Percentiles rank a stretch among this genome's conserved stretches.
phyloP scores from a whole-genome alignment of 1,140 invertebrate genomes.

The Holcopasites calliopsidis region DNA sequence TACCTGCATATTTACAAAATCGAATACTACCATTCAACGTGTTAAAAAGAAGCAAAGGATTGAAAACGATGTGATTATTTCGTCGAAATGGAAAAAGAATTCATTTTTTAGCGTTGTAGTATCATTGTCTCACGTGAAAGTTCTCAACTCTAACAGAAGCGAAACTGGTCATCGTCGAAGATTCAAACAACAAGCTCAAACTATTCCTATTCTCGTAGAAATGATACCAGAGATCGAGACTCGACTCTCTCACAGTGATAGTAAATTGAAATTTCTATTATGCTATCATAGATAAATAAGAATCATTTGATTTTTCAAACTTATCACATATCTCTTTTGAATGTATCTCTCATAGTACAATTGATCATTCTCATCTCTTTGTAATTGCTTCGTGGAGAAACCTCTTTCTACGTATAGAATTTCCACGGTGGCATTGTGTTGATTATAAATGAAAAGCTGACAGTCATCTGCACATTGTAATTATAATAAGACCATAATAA shows the following conservation, averaged over 20 bases:
- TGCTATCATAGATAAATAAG: constrained; percentile 47
- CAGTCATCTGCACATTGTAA: constrained; percentile 6
- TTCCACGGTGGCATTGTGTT: background rate
- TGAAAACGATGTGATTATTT: background rate
- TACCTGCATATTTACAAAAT: constrained; percentile 54
- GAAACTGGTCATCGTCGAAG: background rate
- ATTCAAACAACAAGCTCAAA: constrained; percentile 4
- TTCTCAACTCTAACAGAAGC: constrained; percentile 5
- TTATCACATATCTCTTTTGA: constrained; percentile 29
- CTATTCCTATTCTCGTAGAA: constrained; percentile 17
- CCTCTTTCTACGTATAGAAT: no score
- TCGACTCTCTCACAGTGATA: constrained; percentile 7
- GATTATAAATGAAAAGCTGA: constrained; percentile 12
- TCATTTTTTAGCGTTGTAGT: background rate
- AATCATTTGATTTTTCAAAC: constrained; percentile 40
- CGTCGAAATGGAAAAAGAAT: constrained; percentile 7
- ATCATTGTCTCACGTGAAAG: constrained; percentile 5
- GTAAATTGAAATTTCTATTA: constrained; percentile 30
- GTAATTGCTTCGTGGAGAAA: constrained; percentile 7
- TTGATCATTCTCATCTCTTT: background rate
- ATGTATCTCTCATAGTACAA: constrained; percentile 17
- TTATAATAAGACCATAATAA: constrained; percentile 19
- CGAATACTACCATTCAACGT: constrained; percentile 27
- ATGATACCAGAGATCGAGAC: constrained; percentile 24
- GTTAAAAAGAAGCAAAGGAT: constrained; percentile 21